A percentile compares a stretch with the other conserved stretches of the same genome.
phyloP scores from a whole-genome alignment of 2,113 vertebrate species.

The Mionectes macconnelli region DNA sequence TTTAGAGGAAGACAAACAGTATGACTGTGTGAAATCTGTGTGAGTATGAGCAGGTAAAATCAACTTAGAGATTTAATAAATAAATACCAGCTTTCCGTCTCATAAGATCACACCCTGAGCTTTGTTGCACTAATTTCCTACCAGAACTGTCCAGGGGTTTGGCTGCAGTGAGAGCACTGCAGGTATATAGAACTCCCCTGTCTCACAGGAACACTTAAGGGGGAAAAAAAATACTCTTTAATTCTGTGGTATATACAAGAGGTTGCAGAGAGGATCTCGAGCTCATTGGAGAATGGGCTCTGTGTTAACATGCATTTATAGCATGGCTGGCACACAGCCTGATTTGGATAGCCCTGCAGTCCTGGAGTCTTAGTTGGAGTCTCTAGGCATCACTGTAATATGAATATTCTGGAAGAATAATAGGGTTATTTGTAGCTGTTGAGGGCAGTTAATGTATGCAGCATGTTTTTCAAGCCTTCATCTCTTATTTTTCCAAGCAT shows the following conservation, averaged over 20 bases:
- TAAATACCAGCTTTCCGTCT: neutral
- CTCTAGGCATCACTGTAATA: slow-evolving; percentile 9
- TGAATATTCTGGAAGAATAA: slow-evolving; percentile 54
- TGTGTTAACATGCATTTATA: neutral
- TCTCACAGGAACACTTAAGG: neutral
- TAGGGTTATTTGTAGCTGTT: slow-evolving; percentile 17
- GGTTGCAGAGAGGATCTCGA: neutral
- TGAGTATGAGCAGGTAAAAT: neutral
- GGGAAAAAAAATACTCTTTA: neutral
- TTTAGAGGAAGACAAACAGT: neutral
- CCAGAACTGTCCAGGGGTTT: neutral
- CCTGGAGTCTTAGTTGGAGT: slow-evolving; percentile 7
- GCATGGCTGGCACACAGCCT: neutral
- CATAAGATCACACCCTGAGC: neutral
- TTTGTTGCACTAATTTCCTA: neutral
- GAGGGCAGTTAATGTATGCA: slow-evolving; percentile 5
- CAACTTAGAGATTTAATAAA: neutral
- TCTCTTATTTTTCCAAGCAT: slow-evolving; percentile 2
- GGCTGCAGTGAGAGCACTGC: neutral
- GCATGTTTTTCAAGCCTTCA: neutral
- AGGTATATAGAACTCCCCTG: neutral
- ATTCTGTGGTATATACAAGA: neutral
- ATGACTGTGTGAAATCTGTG: neutral
- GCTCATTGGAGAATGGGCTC: neutral
- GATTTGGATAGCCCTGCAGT: neutral